Evolutionary conservation across 2,797 vertebrate species (phyloP), one percentile per base, ranked within the genome.

Genomic region (Tenualosa thibaudeaui): DNA sequence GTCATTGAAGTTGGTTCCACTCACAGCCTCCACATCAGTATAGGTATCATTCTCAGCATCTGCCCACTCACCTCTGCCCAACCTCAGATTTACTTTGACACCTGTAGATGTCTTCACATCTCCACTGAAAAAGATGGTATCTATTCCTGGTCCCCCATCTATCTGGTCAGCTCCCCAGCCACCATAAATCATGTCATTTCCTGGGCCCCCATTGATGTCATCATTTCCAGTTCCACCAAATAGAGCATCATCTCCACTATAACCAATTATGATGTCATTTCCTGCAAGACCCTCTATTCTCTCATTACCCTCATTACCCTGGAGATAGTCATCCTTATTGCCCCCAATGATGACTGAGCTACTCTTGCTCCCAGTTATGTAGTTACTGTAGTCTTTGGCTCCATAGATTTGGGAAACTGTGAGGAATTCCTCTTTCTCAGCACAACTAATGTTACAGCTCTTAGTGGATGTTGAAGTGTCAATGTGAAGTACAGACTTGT

Each of bases 371-470:
- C 65, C 85, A 17, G 85, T 86, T 22, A 86, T 83, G 68, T 86
- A 78, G 82, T 83, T 86, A n/a, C 85, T 86, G 43, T 81, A 86
- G 40, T 37, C 13, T 2, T 43, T 83, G 51, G 85, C 40, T 46
- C 85, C 82, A 81, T 86, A 65, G 22, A 83, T 86, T 7, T 81
- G 37, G 9, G 85, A 86, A 24, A 83, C 85, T 2, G 58, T 86
- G 10, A 49, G n/a, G 71, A 81, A 86, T 26, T 86, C 82, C 0
- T 37, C 54, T 5, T 24, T 65, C 40, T 75, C 37, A 15, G 82
- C 83, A 81, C 85, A 86, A 40, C 82, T 83, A 82, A 86, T 86
- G 58, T 86, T 86, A 50, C 83, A 81, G 82, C 85, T 86, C 53
- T 81, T 81, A 43, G 85, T 58, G 56, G 85, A 83, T 40, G 85